Evolutionary conservation across 2,113 vertebrate genomes (phyloP), one percentile per base, ranked within the genome.

Genomic region (Melanocharis versteri): DNA sequence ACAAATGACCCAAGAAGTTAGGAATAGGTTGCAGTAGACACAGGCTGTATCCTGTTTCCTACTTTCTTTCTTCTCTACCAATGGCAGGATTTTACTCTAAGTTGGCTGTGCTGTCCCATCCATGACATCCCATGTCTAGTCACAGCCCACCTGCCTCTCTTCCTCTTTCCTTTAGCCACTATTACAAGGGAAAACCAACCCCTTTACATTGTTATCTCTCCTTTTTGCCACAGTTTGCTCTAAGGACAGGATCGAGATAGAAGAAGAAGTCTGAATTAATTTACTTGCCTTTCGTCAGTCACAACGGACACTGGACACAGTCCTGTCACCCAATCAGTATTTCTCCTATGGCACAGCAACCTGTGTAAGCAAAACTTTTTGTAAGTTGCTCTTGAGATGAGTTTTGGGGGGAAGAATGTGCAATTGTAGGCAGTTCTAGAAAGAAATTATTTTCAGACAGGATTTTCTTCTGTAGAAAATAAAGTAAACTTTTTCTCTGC

Each of bases 401-500:
- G 13, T 53, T 81, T 91, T 92, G 76, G 90, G 87, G 44, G 56
- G 35, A 66, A 77, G 42, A 93, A 90, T 90, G 78, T 78, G 39
- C 58, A 80, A 13, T 37, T 80, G 33, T 22, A 79, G 39, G 51
- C 76, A 89, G n/a, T 82, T 81, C 35, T 72, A 60, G 51, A 71
- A 93, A 86, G 15, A 93, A 94, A 90, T 72, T 7, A 35, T 80
- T 94, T 90, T 81, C 77, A 87, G 95, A 60, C 58, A 83, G 83
- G 51, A 39, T 62, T 85, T 89, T 72, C 39, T 58, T 72, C 61
- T 83, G 56, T 47, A 82, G 78, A 76, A 77, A 87, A 84, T 78
- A 66, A 95, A 95, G 65, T 78, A 90, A 96, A 96, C 28, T 65
- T 35, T 93, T 75, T 89, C 35, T 94, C 69, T 95, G 76, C 50